A percentile compares a stretch with the other conserved stretches of the same genome.
Evolutionary conservation across 2,113 vertebrate genomes (phyloP).

Genomic region (Lanius ludovicianus): DNA sequence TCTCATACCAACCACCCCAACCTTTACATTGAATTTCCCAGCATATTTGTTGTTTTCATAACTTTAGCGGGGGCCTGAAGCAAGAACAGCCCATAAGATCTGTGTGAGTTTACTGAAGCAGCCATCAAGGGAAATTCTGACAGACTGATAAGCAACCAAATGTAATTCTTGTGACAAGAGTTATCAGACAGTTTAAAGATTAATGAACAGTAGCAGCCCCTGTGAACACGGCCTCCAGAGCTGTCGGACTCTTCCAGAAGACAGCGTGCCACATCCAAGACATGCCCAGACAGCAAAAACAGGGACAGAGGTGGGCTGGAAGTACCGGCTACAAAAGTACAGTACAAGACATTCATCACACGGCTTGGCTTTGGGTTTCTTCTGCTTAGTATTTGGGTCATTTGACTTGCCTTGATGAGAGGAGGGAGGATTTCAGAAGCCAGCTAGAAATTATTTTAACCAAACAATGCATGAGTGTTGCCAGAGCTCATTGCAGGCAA

Average conservation of each 20-base stretch:
- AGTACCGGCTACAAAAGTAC: neutral
- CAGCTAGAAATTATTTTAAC: neutral
- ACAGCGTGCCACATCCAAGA: accelerated
- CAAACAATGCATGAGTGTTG: neutral
- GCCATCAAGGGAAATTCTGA: neutral
- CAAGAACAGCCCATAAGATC: neutral
- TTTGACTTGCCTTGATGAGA: neutral
- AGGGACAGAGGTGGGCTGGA: neutral
- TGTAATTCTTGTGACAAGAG: neutral
- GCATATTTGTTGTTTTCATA: neutral
- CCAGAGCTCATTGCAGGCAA: neutral
- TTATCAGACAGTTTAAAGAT: neutral
- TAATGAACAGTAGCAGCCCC: neutral
- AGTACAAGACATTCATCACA: neutral
- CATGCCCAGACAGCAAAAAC: neutral
- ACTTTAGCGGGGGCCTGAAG: neutral
- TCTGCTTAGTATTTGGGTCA: neutral
- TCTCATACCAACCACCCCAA: neutral
- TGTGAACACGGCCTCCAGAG: neutral
- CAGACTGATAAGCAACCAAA: neutral
- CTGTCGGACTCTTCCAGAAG: neutral
- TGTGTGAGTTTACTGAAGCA: neutral
- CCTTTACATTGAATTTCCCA: neutral
- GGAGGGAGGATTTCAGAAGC: neutral
- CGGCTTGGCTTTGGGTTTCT: neutral